These are phyloP conservation scores for Nasonia longicornis DNA, from an alignment of 1,140 invertebrate species.

Conservation along the genomic window DNA sequence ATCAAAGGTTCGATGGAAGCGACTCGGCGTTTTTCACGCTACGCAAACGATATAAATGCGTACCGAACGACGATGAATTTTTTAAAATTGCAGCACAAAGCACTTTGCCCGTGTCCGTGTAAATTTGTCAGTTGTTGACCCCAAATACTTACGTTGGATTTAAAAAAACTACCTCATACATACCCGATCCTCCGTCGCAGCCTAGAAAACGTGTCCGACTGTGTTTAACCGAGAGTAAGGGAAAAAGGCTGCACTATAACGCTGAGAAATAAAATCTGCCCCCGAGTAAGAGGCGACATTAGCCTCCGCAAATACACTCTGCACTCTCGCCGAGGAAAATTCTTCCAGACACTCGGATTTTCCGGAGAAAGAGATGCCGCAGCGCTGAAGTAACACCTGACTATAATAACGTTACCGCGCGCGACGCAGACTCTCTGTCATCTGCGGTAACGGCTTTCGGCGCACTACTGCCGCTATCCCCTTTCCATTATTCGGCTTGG, in stretches of 20 bases:
- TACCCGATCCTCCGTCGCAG: slow-evolving; percentile 32
- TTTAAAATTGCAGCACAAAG: no score
- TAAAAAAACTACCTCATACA: neutral
- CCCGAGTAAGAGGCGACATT: neutral
- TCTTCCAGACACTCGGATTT: slow-evolving; percentile 26
- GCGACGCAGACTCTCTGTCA: slow-evolving; percentile 14
- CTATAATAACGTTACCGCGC: slow-evolving; percentile 37
- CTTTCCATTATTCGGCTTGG: slow-evolving; percentile 40
- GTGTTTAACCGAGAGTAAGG: neutral
- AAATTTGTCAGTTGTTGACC: no score
- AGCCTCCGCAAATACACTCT: slow-evolving; percentile 15
- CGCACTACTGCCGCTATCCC: neutral
- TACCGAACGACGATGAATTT: no score
- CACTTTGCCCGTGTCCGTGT: no score
- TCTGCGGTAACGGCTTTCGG: neutral
- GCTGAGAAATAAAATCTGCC: slow-evolving; percentile 31
- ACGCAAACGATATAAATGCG: neutral
- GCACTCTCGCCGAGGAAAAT: slow-evolving; percentile 9
- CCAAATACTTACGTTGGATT: no score
- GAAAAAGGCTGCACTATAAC: neutral
- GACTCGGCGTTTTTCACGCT: slow-evolving; percentile 46
- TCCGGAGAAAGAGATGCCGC: neutral
- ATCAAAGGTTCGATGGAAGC: slow-evolving; percentile 44
- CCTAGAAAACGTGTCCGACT: neutral
- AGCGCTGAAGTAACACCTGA: slow-evolving; percentile 22